Base-by-base conservation (phyloP, 2,113 vertebrate species). In the Ochotona curzoniae region DNA sequence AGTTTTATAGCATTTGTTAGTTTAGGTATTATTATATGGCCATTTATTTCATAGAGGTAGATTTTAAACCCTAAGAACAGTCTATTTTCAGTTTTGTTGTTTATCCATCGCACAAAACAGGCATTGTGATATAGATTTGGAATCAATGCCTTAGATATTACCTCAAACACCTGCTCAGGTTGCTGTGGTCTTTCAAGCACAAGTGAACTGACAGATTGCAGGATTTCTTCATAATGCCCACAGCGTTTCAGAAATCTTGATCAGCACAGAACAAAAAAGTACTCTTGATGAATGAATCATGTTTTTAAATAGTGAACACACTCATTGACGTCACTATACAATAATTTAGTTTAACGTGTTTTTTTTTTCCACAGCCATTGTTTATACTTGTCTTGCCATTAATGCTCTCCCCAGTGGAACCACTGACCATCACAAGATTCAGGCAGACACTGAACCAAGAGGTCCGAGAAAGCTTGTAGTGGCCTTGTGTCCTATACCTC, bases 261-360 rank as follows among this genome's bases (percentile, higher is more conserved):
- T 21, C 74, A 83, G 74, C 0, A 38, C 44, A 67, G 15, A 32
- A 6, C 17, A 67, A 66, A 66, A 67, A 38, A 75, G 21, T 44
- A 44, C 30, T 11, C 6, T 30, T 87, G 5, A 81, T 86, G 38
- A 89, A 61, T 79, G 15, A 82, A 70, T 91, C 11, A 84, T 51
- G 51, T 49, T 67, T 91, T 75, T 81, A 44, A 44, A 90, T 60
- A 71, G 10, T 9, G 90, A 87, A n/a, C 61, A 71, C 49, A 76
- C 32, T 83, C 89, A 60, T 32, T n/a, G 80, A 44, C 28, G 21
- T 38, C 20, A 92, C 28, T 81, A 60, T 71, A 84, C 78, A 93
- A 80, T 89, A 66, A 70, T 87, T 80, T 80, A 78, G 21, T 83
- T 57, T 79, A 54, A 44, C 44, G n/a, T 47, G 49, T 81, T 4